These are phyloP conservation scores for Cordilura impudica DNA, from an alignment of 2,888 invertebrate genomes.

Conservation along the genomic window DNA sequence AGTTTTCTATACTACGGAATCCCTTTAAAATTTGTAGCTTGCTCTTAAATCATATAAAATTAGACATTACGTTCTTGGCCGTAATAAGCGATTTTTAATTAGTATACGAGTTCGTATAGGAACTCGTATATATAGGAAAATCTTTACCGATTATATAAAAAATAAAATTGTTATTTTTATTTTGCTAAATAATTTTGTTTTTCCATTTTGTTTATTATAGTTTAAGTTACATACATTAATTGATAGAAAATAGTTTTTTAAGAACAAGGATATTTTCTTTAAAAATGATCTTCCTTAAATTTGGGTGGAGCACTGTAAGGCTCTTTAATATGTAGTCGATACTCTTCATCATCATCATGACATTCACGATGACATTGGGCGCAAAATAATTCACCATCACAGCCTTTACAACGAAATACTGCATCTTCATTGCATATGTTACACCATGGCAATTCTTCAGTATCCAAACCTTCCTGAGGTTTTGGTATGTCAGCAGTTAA, in stretches of 20 bases:
- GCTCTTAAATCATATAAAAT: background rate
- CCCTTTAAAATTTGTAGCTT: background rate
- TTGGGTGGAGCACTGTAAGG: slow-evolving; percentile 72
- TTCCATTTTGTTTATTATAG: slow-evolving; percentile 12
- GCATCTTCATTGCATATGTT: slow-evolving; percentile 92
- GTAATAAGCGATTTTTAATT: no score
- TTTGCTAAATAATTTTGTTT: slow-evolving; percentile 10
- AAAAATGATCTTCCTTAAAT: slow-evolving; percentile 76
- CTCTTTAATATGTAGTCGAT: slow-evolving; percentile 72
- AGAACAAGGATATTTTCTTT: slow-evolving; percentile 31
- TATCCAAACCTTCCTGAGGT: slow-evolving; percentile 68
- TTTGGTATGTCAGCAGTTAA: slow-evolving; percentile 66
- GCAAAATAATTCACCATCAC: slow-evolving; percentile 90
- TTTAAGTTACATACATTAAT: slow-evolving; percentile 42
- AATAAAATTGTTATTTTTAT: background rate
- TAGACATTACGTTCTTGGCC: no score
- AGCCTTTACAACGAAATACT: slow-evolving; percentile 85
- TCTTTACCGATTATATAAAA: no score
- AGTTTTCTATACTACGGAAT: background rate
- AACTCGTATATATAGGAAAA: no score
- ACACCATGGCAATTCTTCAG: slow-evolving; percentile 87
- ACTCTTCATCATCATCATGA: slow-evolving; percentile 83
- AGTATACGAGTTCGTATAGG: no score
- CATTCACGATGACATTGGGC: slow-evolving; percentile 85
- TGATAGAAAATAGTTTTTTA: slow-evolving; percentile 25